Base-by-base conservation (phyloP, 1,140 invertebrate species). In the Orchestia grillus region DNA sequence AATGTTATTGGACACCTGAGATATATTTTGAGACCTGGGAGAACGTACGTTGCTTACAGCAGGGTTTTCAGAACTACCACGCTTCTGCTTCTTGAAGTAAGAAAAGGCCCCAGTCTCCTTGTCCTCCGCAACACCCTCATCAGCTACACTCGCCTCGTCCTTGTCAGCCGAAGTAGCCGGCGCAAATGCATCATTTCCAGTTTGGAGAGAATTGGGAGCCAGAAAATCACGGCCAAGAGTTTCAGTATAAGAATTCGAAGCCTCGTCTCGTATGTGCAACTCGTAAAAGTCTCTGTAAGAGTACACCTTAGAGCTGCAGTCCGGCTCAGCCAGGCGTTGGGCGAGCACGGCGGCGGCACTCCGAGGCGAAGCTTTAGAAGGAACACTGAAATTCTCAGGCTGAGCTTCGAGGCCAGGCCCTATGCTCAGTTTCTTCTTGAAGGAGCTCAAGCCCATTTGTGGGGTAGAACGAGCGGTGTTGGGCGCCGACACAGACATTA, bases 371-470 rank as follows among this genome's bases (percentile, higher is more conserved):
- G 3, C 88, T 42, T 90, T 44, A 90, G 15, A 90, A 42, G 8
- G n/a, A 42, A 11, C 88, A 42, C 15, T 28, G 4, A 44, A 42
- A 90, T 90, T 90, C 15, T 42, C 88, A 90, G 41, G 8, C 0
- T 40, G 44, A n/a, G 41, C 4, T 94, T 94, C 44, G 44, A 0
- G 3, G 36, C 92, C 44, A 11, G 92, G 44, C 0, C 4, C 40
- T 8, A 94, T 0, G 44, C 92, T 94, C 11, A 94, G 44, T 47
- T 94, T 94, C 92, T 94, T 94, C 40, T 94, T 94, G 92, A 94
- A 45, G 40, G 92, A 44, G 47, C 92, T 94, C 36, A 94, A 44
- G 3, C 92, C 92, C 92, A 94, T 94, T 47, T 94, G 92, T 44
- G 92, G 92, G 40, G 92, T 94, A 47, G 92, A 94, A 15, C 92